Evolutionary conservation across 2,888 invertebrate species (phyloP).

Genomic region (Pimpla rufipes): DNA sequence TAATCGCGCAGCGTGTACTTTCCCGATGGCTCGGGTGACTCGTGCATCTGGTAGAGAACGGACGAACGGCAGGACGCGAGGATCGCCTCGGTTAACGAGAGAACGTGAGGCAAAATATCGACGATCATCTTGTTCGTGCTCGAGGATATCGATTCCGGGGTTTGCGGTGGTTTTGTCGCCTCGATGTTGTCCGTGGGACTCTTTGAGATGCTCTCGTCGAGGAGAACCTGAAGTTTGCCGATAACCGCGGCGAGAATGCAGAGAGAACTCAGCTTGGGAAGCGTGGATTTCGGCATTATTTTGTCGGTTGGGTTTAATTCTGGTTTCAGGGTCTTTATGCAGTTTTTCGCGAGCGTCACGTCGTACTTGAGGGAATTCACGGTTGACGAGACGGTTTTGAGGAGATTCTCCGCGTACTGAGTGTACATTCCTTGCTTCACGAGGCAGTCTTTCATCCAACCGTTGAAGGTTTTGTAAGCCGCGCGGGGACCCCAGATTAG

Average conservation of each 20-base stretch:
- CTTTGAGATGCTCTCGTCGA: constrained; percentile 85
- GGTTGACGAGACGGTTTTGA: constrained; percentile 90
- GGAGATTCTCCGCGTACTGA: constrained; percentile 90
- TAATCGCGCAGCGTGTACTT: constrained; percentile 86
- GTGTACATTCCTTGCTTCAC: constrained; percentile 97
- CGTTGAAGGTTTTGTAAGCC: constrained; percentile 93
- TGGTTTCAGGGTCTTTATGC: constrained; percentile 87
- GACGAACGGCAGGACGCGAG: constrained; percentile 85
- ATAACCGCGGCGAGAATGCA: constrained; percentile 92
- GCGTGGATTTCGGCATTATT: constrained; percentile 83
- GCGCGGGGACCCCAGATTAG: constrained; percentile 96
- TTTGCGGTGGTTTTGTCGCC: constrained; percentile 78
- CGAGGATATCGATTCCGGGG: constrained; percentile 75
- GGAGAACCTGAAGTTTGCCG: constrained; percentile 90
- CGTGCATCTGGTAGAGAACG: constrained; percentile 85
- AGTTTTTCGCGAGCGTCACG: constrained; percentile 88
- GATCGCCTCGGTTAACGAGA: constrained; percentile 89
- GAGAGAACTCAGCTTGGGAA: constrained; percentile 91
- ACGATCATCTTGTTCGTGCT: constrained; percentile 85
- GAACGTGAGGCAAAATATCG: constrained; percentile 89
- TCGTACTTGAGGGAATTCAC: constrained; percentile 89
- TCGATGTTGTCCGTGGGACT: constrained; percentile 81
- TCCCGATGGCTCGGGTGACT: constrained; percentile 81
- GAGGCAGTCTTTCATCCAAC: constrained; percentile 96
- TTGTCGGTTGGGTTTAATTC: constrained; percentile 83